Evolutionary conservation across 2,888 invertebrate genomes (phyloP), one percentile per base, ranked within the genome.

Genomic region (Thereva unica): DNA sequence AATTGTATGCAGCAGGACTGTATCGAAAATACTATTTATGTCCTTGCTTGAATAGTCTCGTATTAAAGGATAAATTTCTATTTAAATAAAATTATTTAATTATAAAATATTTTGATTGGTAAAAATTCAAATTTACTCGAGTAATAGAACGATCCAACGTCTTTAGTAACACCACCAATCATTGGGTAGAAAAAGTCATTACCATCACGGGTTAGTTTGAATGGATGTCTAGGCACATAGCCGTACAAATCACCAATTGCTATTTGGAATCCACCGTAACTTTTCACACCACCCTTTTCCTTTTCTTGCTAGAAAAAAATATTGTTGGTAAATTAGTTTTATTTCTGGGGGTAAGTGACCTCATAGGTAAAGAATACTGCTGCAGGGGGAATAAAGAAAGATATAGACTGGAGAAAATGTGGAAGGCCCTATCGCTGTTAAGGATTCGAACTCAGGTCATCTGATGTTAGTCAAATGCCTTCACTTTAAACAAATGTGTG

Each of bases 81-180:
- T 42, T 42, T 34, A 52, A 53, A 9, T n/a, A 6, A 50, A 50
- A 50, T 34, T 34, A 35, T 50, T 50, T 50, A 35, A 34, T 10
- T 50, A 2, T 23, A 34, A 34, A 35, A 3, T 35, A 35, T 8
- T 45, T 10, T 42, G 42, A 9, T 8, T 9, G 6, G 37, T 54
- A 2, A 10, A 54, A 37, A 54, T 10, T 38, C n/a, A 37, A 23
- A 23, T 79, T 76, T 73, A 83, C 84, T 76, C 67, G 78, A 78
- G 49, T 81, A 68, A 49, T 82, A 76, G 55, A 82, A 82, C n/a
- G 82, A 80, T 7, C 83, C 83, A 55, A 83, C 84, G 68, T 83
- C 79, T 71, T 82, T 82, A 10, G 82, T 77, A 1, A 84, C 82
- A 2, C 86, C 83, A 23, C 79, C 77, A 34, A 80, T 73, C 45